Base-by-base conservation (phyloP, 2,113 vertebrate genomes). In the Todiramphus saurophagus region DNA sequence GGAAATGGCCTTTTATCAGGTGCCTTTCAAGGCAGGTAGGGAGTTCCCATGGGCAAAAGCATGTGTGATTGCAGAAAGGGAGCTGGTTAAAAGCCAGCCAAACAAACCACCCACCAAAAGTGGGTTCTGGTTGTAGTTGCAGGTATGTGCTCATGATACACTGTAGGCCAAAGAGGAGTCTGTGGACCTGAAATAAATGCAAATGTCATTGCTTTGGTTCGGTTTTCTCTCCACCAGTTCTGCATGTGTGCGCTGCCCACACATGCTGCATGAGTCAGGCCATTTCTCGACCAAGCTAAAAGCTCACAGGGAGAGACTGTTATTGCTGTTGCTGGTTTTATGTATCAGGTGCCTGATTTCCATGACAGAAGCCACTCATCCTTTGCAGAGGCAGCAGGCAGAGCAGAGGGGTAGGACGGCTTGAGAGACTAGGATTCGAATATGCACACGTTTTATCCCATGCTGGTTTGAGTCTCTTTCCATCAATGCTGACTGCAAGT, bases 251-350 rank as follows among this genome's bases (percentile, higher is more conserved):
- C 66, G 75, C 69, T 7, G 9, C 73, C 11, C 2, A 60, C 3
- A 0, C 74, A 84, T 44, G 33, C 80, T 77, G 80, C 46, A 67
- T 41, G 66, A 93, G 21, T 53, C 56, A 53, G 1, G 23, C 30
- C 44, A 30, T 73, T 79, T 82, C 87, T 50, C 2, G 1, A 44
- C 41, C 58, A 72, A 25, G 69, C 62, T 46, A 63, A 77, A 74
- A 81, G 93, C 69, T 64, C 80, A 33, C 60, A 50, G 44, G 74
- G 77, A 88, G 73, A 92, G 66, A 28, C 37, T 16, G 5, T 13
- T 64, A 59, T 33, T 92, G 64, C 83, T 87, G 27, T 66, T 82
- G 30, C 69, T 78, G 80, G 18, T 87, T 95, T 90, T 96, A 78
- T 83, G 39, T 67, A 59, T 74, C 91, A 90, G 55, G 60, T 60